Base-by-base conservation (phyloP, 2,797 vertebrate genomes). In the Danio albolineatus region DNA sequence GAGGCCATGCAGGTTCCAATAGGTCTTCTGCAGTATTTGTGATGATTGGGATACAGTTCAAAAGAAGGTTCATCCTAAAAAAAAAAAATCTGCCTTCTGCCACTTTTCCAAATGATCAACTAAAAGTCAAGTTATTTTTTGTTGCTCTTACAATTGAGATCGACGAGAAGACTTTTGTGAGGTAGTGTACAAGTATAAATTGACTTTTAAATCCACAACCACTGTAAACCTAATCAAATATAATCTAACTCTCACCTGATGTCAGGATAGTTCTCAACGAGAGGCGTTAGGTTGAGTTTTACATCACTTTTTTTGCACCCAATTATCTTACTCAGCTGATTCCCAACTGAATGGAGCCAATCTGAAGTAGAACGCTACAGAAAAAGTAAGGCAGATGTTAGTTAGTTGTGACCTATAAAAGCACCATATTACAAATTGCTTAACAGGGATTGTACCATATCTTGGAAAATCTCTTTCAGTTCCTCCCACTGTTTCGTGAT, bases 251-350 rank as follows among this genome's bases (percentile, higher is more conserved):
- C 79, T 0, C 61, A 98, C 97, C 95, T 94, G 89, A 97, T 91
- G 86, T 98, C 97, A 0, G 96, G 95, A 81, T 95, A 97, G 80
- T 92, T 89, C 13, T 79, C 14, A 66, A 95, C 86, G 1, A 98
- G 77, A 0, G 88, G 86, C 60, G 88, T 72, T 59, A 97, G 80
- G 0, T 93, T 76, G 0, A 73, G 69, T 85, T 90, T 92, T 73
- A 98, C 95, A 71, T 94, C 87, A 0, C 81, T 74, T 66, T 93
- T 94, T 79, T 92, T 89, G 12, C 85, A 90, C 0, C 90, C 90
- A 49, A 96, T 90, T 81, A 98, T 94, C 62, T 84, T 57, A 0
- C 95, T 91, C 65, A 98, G 90, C 39, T 94, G 85, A 0, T 85
- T 76, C 67, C 96, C 94, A 1, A 92, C 89, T 0, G 83, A 85